Base-by-base conservation (phyloP, 1,140 invertebrate species). In the Notospermus geniculatus region DNA sequence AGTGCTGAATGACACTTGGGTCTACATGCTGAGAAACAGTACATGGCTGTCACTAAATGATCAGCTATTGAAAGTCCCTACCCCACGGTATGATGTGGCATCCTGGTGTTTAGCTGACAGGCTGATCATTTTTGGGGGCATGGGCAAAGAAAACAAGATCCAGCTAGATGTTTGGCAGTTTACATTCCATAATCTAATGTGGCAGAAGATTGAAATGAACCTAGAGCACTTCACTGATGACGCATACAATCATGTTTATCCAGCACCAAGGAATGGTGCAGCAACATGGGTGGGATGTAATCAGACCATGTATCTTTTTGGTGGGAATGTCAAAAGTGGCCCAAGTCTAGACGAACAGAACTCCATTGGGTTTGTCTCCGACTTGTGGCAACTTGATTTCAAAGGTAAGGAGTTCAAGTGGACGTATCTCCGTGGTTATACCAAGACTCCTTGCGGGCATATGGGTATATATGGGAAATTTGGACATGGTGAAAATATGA, bases 71-170 rank as follows among this genome's bases (percentile, higher is more conserved):
- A 23, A 23, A 19, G n/a, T 27, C n/a, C 46, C 46, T 7, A 5
- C 46, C n/a, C 5, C 46, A 23, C 5, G 46, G n/a, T 50, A 5
- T 23, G 46, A 50, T 9, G n/a, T 50, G 46, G 46, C n/a, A n/a
- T 27, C 25, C 46, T 50, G 46, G 46, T 50, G 46, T 50, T n/a
- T 50, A 9, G 46, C 9, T n/a, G 46, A 50, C n/a, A 19, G 25
- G 46, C 9, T 50, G 46, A 27, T 50, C n/a, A 50, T 50, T 23
- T 50, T 50, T 50, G 25, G 46, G 19, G 46, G 46, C 9, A n/a
- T 50, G 19, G 46, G 25, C 46, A 5, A 7, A n/a, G 9, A 50
- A 4, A 23, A 23, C 46, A n/a, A 19, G 46, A 23, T 50, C 25
- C 46, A 23, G n/a, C 9, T 9, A 19, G 46, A 50, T 27, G 46